Evolutionary conservation across 2,888 invertebrate genomes (phyloP), one percentile per base, ranked within the genome.

Genomic region (Eustalomyia histrio): DNA sequence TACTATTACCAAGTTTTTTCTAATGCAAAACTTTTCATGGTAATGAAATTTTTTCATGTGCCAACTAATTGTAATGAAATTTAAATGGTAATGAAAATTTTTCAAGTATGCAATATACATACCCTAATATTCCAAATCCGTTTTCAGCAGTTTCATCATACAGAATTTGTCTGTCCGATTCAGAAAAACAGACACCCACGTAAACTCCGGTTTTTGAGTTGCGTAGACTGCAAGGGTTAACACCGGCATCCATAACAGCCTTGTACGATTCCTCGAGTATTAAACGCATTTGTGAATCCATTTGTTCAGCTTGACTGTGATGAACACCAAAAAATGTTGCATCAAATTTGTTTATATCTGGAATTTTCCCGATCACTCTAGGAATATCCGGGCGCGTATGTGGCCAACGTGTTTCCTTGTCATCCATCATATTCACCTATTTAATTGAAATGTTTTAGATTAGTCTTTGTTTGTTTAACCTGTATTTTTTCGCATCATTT

Each of bases 361-460:
- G 92, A 73, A 96, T 91, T 88, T 95, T 95, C 35, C 96, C 96
- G 0, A 93, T 93, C 12, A 95, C 91, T 84, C 93, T 93, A 0
- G 95, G 95, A 82, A 95, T 94, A 86, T 95, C 95, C 0, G 94
- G 93, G 85, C 94, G 94, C n/a, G 92, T 92, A 24, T 93, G 91
- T 79, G 92, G 92, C 96, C 96, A 97, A 83, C 96, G 92, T 57
- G 94, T 92, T 81, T 93, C 93, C 86, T 95, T 95, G 18, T 94
- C 95, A 68, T 96, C 95, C 76, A 97, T 94, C 92, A 97, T 93
- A 87, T 98, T 97, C 83, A 95, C 93, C 91, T 94, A 29, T 21
- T 21, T 21, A 21, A 21, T 21, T 21, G 4, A 21, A 21, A 21
- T 21, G 21, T 21, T 21, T 21, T 21, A 21, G 4, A 21, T 21